Base-by-base conservation (phyloP, 2,888 invertebrate genomes). In the Crepidodera aurea region DNA sequence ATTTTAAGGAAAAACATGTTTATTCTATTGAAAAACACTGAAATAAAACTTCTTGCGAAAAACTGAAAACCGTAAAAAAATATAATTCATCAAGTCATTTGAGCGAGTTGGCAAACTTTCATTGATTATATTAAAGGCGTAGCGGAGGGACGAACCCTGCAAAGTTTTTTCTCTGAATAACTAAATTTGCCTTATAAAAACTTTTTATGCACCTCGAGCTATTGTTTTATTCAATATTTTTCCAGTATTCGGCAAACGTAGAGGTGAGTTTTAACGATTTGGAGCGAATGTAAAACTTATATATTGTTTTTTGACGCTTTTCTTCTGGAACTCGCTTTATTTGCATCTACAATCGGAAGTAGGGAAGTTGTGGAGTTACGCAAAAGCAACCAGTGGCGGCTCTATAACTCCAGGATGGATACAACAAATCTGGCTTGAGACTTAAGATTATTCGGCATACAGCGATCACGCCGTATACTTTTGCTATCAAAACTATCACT, bases 181-280 rank as follows among this genome's bases (percentile, higher is more conserved):
- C 64, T 65, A 66, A 58, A 67, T 63, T 62, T 48, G 34, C 40
- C 58, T 40, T 54, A 60, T 60, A 58, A 51, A 60, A 66, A 60
- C 46, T 57, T 65, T 62, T 57, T 44, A 63, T 58, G 46, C 55
- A 58, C 60, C 60, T 56, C 29, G 34, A 40, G 50, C 62, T 60
- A 60, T 66, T 66, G 65, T 66, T 66, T 66, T 58, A 66, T 66
- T 66, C 60, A 66, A 66, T 66, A 63, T 63, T 65, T 58, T 32
- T 57, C 18, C 54, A 42, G 34, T 55, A n/a, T 55, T 50, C n/a
- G 15, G 42, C 42, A 19, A 57, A 51, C 55, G 56, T 19, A 7
- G 57, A 53, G 60, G 57, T 51, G 40, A 42, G 32, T 54, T 63
- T 64, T 59, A 62, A 61, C 54, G 58, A 34, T 63, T 63, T 48